phyloP scores from a whole-genome alignment of 2,797 vertebrate genomes.

The Calcarius lapponicus region DNA sequence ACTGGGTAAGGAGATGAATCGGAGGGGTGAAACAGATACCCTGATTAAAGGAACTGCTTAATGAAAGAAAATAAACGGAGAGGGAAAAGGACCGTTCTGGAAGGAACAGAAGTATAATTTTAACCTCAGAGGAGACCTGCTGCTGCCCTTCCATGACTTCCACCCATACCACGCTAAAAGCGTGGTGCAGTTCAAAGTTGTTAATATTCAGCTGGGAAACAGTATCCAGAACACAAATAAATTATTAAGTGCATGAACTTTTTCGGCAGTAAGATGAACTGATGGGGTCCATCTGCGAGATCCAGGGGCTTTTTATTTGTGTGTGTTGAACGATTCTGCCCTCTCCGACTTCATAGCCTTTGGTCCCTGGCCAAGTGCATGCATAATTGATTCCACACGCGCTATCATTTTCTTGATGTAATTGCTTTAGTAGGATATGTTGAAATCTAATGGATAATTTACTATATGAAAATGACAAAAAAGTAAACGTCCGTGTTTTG shows the following conservation, averaged over 20 bases:
- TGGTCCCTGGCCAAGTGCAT: constrained; percentile 96
- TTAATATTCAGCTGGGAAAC: constrained; percentile 99
- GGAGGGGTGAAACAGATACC: constrained; percentile 77
- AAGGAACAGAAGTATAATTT: constrained; percentile 77
- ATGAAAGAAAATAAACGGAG: constrained; percentile 85
- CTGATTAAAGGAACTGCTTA: constrained; percentile 89
- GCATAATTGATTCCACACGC: constrained; percentile 97
- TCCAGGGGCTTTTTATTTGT: constrained; percentile 86
- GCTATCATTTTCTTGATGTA: constrained; percentile 99
- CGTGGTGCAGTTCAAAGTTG: constrained; percentile 96
- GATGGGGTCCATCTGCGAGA: constrained; percentile 97
- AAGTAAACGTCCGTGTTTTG: constrained; percentile 73
- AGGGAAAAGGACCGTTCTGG: constrained; percentile 73
- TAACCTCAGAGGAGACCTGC: constrained; percentile 86
- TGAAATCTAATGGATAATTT: constrained; percentile 99
- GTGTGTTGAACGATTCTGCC: constrained; percentile 85
- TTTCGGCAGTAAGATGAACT: constrained; percentile 99
- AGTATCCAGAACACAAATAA: constrained; percentile 99
- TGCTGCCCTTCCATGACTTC: constrained; percentile 77
- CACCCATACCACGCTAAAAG: constrained; percentile 84
- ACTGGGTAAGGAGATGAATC: constrained; percentile 73
- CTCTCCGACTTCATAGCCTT: constrained; percentile 90
- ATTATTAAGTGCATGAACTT: constrained; percentile 99
- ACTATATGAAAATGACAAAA: constrained; percentile 88
- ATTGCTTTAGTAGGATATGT: constrained; percentile 98